A percentile compares a stretch with the other conserved stretches of the same genome.
These are phyloP conservation scores for Rhynchotus rufescens DNA, from an alignment of 2,797 vertebrate species.

Conservation along the genomic window DNA sequence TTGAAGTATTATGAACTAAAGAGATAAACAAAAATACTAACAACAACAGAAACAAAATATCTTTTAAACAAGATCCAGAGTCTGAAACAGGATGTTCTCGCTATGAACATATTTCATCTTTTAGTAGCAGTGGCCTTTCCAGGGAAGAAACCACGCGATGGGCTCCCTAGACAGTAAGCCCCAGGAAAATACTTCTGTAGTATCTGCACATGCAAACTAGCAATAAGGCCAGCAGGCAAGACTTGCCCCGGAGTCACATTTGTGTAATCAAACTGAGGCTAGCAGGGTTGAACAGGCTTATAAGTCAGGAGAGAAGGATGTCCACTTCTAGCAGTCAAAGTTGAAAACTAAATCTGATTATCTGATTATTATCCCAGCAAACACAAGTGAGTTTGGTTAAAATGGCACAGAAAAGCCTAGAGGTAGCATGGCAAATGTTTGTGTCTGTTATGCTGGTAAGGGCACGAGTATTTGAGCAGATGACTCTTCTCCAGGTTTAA, in stretches of 20 bases:
- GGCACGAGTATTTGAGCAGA: background rate
- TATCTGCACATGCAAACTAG: accelerated
- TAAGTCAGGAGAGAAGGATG: background rate
- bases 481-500: background rate
- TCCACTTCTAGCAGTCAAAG: background rate
- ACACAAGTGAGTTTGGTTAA: background rate
- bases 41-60: background rate
- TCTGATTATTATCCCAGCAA: background rate
- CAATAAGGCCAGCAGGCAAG: background rate
- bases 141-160: background rate
- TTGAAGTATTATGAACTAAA: background rate
- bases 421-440: background rate
- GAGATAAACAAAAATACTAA: background rate
- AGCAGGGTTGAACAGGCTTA: background rate
- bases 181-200: background rate
- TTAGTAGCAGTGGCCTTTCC: background rate
- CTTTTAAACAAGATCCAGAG: background rate
- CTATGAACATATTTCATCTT: background rate
- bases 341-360: background rate
- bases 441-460: background rate
- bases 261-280: background rate
- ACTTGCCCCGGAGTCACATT: background rate
- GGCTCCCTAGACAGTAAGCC: background rate
- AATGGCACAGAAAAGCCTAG: background rate
- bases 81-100: background rate